Evolutionary conservation across 2,888 invertebrate genomes (phyloP).

Genomic region (Leucophora obtusa): DNA sequence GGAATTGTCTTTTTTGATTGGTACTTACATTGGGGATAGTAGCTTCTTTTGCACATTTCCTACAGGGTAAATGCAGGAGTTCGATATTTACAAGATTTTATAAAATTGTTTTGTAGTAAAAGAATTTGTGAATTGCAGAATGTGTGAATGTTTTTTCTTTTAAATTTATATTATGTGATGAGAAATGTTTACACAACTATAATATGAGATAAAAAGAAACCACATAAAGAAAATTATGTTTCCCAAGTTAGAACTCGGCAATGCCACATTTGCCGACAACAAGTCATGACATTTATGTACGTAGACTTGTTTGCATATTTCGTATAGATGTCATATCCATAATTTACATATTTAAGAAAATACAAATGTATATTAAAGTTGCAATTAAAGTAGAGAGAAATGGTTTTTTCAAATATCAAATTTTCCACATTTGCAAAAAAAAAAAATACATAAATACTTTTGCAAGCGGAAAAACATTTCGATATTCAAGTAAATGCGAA

Average conservation of each 20-base stretch:
- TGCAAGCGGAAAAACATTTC: not conserved
- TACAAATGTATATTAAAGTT: not conserved
- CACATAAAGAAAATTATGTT: not conserved
- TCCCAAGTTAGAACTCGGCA: not conserved
- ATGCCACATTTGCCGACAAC: not conserved
- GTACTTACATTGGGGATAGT: too few species aligned
- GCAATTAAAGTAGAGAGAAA: not conserved
- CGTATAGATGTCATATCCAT: too few species aligned
- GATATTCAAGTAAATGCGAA: not conserved
- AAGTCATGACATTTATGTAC: not conserved
- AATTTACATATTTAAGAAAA: too few species aligned
- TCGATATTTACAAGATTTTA: too few species aligned
- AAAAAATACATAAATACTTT: not conserved
- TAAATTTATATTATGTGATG: not conserved
- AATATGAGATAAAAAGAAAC: not conserved
- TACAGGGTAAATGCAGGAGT: too few species aligned
- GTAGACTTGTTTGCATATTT: too few species aligned
- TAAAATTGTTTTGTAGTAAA: not conserved
- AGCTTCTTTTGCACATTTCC: too few species aligned
- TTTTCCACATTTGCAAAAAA: not conserved
- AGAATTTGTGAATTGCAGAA: not conserved
- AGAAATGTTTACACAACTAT: not conserved
- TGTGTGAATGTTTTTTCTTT: not conserved
- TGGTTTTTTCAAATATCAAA: not conserved
- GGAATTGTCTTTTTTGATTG: too few species aligned